Conservation (phyloP, 2,797 vertebrate genomes). For the Hydrolagus colliei region DNA sequence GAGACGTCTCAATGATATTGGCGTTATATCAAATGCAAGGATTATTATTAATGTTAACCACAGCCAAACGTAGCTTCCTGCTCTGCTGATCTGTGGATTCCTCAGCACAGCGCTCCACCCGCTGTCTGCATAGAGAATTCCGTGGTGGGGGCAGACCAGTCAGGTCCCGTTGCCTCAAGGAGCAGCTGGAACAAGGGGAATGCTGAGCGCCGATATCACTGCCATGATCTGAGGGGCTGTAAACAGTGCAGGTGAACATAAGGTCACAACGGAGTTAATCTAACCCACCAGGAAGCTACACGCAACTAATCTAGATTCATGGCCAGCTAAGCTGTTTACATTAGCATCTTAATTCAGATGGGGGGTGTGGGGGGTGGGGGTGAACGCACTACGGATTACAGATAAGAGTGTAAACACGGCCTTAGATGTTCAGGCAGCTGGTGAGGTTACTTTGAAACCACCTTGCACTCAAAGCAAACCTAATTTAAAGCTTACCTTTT, state of each 20-base stretch:
- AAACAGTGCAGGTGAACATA: constrained; percentile 10
- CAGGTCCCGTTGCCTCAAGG: neutral
- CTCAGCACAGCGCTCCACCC: no score
- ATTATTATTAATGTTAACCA: no score
- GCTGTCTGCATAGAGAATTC: no score
- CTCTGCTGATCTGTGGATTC: no score
- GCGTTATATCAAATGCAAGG: no score
- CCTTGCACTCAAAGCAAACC: neutral
- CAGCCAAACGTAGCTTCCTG: no score
- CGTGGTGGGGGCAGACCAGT: no score
- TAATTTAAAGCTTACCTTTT: constrained; percentile 10
- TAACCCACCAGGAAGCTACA: constrained; percentile 61
- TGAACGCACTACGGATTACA: constrained; percentile 66
- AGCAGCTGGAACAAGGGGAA: no score
- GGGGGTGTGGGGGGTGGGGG: constrained; percentile 49
- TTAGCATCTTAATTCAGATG: constrained; percentile 77
- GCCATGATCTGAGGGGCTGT: no score
- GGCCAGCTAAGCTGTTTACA: constrained; percentile 78
- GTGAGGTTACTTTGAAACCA: constrained; percentile 14
- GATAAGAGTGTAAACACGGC: constrained; percentile 54
- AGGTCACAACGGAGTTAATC: constrained; percentile 56
- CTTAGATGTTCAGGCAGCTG: neutral
- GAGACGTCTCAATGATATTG: no score
- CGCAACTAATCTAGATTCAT: constrained; percentile 76
- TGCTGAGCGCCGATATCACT: constrained; percentile 41